Base-by-base conservation (phyloP, 2,888 invertebrate species). In the Crioceris asparagi region DNA sequence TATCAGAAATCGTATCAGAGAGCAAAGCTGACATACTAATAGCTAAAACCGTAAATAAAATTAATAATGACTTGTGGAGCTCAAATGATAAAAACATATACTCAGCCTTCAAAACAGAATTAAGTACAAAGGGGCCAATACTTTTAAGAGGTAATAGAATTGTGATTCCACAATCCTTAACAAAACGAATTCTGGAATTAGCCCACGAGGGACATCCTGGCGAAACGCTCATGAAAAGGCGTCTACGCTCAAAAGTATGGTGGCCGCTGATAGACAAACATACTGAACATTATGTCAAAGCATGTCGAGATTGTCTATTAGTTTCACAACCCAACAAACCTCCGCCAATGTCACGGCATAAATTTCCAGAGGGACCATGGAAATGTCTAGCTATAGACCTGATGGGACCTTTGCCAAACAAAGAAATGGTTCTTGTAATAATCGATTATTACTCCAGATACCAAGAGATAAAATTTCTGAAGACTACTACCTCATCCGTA, bases 121-220 rank as follows among this genome's bases (percentile, higher is more conserved):
- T 50, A 29, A 39, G 47, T 2, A 40, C 44, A 10, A 25, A 50
- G 39, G 49, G 48, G 14, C 41, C 44, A 8, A 19, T 46, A 12
- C 12, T 52, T 6, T 27, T 52, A 14, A 25, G 48, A 21, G 47
- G 46, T 10, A 48, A 41, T 29, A 37, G 38, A 41, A 39, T 52
- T n/a, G 44, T 50, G 6, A 47, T 50, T n/a, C 47, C 48, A 10
- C 25, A 39, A 26, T 15, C 30, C 1, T 15, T 45, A n/a, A 29
- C 32, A 33, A 16, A 29, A 10, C 35, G 36, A 3, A 33, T 39
- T 19, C 21, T 49, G 17, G 16, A 40, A 36, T 19, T 47, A 17
- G 47, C 45, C 14, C 46, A 50, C 29, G 51, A 51, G 43, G 47
- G 45, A 6, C 47, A 49, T 27, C 46, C 47, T 8, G 48, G 51